A percentile compares a stretch with the other conserved stretches of the same genome.
Conservation (phyloP, 1,140 invertebrate genomes). For the Plectrocnemia conspersa region DNA sequence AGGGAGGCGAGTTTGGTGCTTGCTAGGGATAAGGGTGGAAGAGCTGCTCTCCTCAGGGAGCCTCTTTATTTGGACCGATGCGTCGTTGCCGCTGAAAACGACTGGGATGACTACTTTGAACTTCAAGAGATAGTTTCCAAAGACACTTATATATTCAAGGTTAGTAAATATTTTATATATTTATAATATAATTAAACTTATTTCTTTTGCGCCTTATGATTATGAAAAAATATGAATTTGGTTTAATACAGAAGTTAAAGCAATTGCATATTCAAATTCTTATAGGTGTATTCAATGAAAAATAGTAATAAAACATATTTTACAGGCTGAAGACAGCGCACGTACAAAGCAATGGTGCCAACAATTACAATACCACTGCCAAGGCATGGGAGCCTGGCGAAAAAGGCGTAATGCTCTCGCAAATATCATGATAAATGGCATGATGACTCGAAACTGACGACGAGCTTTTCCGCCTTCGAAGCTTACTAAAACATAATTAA, state of each 20-base stretch:
- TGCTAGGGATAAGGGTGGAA: constrained; percentile 84
- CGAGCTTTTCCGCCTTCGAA: neutral
- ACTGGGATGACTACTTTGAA: constrained; percentile 91
- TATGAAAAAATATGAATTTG: no score
- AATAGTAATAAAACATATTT: constrained; percentile 39
- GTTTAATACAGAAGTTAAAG: no score
- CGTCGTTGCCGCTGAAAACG: constrained; percentile 80
- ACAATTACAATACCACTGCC: constrained; percentile 82
- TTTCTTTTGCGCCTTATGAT: no score
- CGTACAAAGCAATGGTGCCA: constrained; percentile 84
- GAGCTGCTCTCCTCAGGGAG: constrained; percentile 81
- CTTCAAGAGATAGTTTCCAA: constrained; percentile 89
- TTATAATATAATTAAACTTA: no score
- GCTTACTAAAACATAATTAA: neutral
- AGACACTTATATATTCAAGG: constrained; percentile 93
- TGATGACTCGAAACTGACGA: constrained; percentile 54
- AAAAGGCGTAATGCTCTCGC: constrained; percentile 85
- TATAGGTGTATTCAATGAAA: no score
- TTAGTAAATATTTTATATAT: constrained; percentile 42
- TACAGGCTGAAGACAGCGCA: constrained; percentile 80
- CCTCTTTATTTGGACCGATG: constrained; percentile 85
- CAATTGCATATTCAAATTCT: no score
- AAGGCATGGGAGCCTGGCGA: constrained; percentile 87
- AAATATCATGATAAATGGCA: constrained; percentile 93
- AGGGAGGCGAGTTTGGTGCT: constrained; percentile 83